Percentiles rank a stretch among this genome's conserved stretches.
These are phyloP conservation scores for Pangasius krempfi DNA, from an alignment of 2,797 vertebrate species.

Conservation along the genomic window DNA sequence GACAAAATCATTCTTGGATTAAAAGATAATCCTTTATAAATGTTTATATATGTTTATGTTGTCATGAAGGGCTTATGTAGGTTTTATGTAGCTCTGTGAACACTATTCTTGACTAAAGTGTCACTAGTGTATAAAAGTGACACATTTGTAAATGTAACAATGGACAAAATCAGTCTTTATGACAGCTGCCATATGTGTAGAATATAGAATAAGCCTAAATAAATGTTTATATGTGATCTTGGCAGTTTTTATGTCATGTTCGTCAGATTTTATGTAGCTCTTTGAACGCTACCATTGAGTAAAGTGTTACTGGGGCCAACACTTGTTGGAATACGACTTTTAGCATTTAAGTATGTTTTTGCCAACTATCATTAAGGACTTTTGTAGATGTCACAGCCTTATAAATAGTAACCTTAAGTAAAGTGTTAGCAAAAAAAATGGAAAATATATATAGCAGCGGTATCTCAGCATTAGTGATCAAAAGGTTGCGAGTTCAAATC, in stretches of 20 bases:
- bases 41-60: neutral
- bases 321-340: neutral
- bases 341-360: neutral
- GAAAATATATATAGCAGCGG: too few relatives aligned
- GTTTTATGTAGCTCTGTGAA: neutral
- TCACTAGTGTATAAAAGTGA: too few relatives aligned
- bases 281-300: neutral
- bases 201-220: neutral
- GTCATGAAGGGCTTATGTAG: neutral
- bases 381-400: neutral
- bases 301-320: neutral
- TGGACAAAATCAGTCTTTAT: neutral
- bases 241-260: too few relatives aligned
- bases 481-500: neutral
- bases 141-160: too few relatives aligned
- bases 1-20: neutral
- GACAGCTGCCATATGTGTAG: neutral
- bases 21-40: neutral
- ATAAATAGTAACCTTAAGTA: neutral
- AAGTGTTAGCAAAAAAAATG: neutral
- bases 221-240: neutral
- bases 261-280: neutral
- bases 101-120: neutral
- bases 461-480: neutral
- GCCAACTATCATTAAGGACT: neutral